Evolutionary conservation across 2,797 vertebrate genomes (phyloP).

Genomic region (Karalla daura): DNA sequence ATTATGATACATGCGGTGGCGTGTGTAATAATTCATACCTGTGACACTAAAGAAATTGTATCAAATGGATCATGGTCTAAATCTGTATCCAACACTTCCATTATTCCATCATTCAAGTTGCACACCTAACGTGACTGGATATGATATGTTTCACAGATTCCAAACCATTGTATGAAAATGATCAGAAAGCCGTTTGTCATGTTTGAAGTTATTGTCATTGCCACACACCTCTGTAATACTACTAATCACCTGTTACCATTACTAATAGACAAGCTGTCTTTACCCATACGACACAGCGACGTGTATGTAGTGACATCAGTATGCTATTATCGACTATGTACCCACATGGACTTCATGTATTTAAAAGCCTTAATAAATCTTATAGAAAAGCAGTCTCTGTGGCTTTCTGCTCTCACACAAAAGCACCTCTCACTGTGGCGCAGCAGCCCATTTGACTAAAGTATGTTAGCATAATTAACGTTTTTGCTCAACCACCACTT

Average conservation of each 20-base stretch:
- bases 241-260: conserved; percentile 33
- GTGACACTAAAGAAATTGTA: conserved; percentile 25
- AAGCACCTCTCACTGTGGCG: too few relatives aligned
- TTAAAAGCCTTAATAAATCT: conserved; percentile 81
- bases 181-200: conserved; percentile 31
- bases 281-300: conserved; percentile 34
- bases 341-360: conserved; percentile 48
- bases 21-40: conserved; percentile 31
- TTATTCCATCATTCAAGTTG: conserved; percentile 31
- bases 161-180: conserved; percentile 20
- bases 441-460: background rate
- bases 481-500: background rate
- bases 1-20: conserved; percentile 31
- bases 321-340: conserved; percentile 56
- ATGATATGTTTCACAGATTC: conserved; percentile 32
- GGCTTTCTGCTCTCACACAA: background rate
- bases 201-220: conserved; percentile 25
- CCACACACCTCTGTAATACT: conserved; percentile 41
- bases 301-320: conserved; percentile 45
- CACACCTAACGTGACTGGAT: conserved; percentile 11
- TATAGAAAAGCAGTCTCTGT: conserved; percentile 23
- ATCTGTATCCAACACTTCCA: conserved; percentile 29
- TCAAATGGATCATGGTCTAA: conserved; percentile 25
- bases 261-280: conserved; percentile 25
- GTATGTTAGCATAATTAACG: too few relatives aligned